Evolutionary conservation across 2,113 vertebrate species (phyloP), one percentile per base, ranked within the genome.

Genomic region (Passer montanus): DNA sequence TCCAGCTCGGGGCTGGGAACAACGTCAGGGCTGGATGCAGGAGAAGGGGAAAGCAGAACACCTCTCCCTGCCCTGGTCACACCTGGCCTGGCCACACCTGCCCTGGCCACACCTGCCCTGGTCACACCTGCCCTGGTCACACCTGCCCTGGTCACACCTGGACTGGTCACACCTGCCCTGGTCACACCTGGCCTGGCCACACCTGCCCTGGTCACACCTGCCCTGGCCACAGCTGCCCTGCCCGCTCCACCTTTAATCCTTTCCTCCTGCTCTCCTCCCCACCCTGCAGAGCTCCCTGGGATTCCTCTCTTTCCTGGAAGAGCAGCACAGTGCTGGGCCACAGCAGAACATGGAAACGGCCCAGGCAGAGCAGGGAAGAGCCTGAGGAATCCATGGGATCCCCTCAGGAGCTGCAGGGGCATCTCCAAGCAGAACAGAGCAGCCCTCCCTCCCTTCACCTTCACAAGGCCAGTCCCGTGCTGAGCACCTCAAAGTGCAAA

Each of bases 191-290:
- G 28, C n/a, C n/a, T n/a, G n/a, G n/a, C n/a, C n/a, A n/a, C n/a
- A n/a, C 59, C 55, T 37, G 79, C 70, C 6, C 0, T 4, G 47
- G 1, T 6, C 79, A 43, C 79, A 7, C 4, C 73, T 63, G 19
- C 28, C 7, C 0, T 4, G 47, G 1, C 5, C 79, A 43, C 79
- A 7, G 3, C 73, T 63, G 19, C 31, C 23, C 80, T 81, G 28
- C 59, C 33, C 52, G 5, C 60, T 15, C 43, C 11, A 7, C 3
- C 5, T 4, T 14, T 0, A 0, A 3, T 1, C 1, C 6, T 11
- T 0, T 5, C 12, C 47, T 41, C 28, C 9, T 27, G 10, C 21
- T 82, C 78, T 60, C 37, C 24, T n/a, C 47, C 21, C 56, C 37
- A 12, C 33, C 52, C 9, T 41, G 19, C 53, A 9, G 9, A 87